Conservation (phyloP, 2,888 invertebrate genomes). For the Lacanobia oleracea region DNA sequence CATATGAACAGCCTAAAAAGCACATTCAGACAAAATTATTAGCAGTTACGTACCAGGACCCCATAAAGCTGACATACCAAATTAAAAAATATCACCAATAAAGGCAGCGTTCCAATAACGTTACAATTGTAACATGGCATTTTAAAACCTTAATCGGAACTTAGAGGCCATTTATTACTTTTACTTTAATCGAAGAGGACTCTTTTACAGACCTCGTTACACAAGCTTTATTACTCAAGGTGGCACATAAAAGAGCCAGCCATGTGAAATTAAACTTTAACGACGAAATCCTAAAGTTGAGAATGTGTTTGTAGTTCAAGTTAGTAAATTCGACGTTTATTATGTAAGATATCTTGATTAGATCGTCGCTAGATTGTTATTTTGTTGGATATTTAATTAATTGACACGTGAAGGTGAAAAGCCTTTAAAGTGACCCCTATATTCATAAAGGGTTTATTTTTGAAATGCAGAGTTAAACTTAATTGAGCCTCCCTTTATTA, state of each 20-base stretch:
- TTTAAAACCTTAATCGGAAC: conserved; percentile 70
- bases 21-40: conserved; percentile 38
- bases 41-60: conserved; percentile 24
- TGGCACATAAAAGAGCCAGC: conserved; percentile 68
- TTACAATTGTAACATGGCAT: conserved; percentile 57
- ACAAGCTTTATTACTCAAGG: conserved; percentile 72
- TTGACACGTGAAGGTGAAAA: conserved; percentile 62
- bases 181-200: conserved; percentile 75
- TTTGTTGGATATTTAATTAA: conserved; percentile 70
- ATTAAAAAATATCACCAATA: conserved; percentile 60
- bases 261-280: conserved; percentile 56
- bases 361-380: conserved; percentile 67
- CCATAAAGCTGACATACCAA: conserved; percentile 49
- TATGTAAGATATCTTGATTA: conserved; percentile 72
- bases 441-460: conserved; percentile 42
- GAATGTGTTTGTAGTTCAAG: conserved; percentile 54
- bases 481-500: conserved; percentile 27
- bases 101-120: conserved; percentile 44
- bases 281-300: conserved; percentile 34
- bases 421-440: conserved; percentile 18
- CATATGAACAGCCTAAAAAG: conserved; percentile 29
- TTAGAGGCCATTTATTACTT: conserved; percentile 73
- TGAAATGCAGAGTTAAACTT: conserved; percentile 39
- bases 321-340: conserved; percentile 70
- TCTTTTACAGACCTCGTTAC: conserved; percentile 73